These are phyloP conservation scores for Heliconius sara DNA, from an alignment of 2,888 invertebrate species.

Conservation along the genomic window DNA sequence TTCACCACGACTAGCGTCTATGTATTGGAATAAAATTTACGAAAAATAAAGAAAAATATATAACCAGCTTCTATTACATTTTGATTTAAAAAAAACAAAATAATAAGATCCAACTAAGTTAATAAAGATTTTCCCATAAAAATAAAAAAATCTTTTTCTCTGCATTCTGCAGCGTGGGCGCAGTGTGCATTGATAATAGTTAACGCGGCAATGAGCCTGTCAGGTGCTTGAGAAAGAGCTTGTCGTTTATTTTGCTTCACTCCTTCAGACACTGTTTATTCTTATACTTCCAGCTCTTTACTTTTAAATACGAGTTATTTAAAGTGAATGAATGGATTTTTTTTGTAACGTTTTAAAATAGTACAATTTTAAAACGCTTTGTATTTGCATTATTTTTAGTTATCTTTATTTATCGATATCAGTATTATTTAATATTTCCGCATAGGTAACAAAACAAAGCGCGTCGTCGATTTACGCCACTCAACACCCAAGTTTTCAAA, in stretches of 20 bases:
- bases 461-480: not conserved
- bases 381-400: too few relatives aligned
- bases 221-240: slow-evolving; percentile 70
- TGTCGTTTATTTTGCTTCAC: slow-evolving; percentile 65
- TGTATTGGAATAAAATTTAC: not conserved
- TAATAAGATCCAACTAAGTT: not conserved
- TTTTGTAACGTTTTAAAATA: not conserved
- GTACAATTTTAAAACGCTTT: not conserved
- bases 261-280: slow-evolving; percentile 65
- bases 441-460: not conserved
- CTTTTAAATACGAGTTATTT: slow-evolving; percentile 6
- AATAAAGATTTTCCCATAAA: not conserved
- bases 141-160: slow-evolving; percentile 34
- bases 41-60: not conserved
- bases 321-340: not conserved
- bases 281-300: slow-evolving; percentile 54
- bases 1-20: too few relatives aligned
- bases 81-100: not conserved
- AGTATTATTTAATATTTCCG: too few relatives aligned
- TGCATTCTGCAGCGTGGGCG: slow-evolving; percentile 37
- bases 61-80: too few relatives aligned
- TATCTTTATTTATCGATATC: not conserved
- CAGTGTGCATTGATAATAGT: slow-evolving; percentile 61
- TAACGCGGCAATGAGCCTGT: slow-evolving; percentile 72
- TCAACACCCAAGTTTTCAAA: not conserved